Conservation (phyloP, 1,140 invertebrate genomes). For the Drosophila albomicans region DNA sequence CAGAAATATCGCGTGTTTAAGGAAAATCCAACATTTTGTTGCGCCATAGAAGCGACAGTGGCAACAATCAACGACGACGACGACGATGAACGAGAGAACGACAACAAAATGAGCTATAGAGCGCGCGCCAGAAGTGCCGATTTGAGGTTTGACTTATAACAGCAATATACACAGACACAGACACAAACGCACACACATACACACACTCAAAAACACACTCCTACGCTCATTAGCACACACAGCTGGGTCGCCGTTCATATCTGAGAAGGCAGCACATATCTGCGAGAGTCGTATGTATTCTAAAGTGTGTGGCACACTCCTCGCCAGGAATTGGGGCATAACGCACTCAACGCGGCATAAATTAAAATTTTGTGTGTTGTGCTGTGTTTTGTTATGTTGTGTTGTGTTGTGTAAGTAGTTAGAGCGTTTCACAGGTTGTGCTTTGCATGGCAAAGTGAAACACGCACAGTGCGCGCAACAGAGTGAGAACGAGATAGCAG, state of each 20-base stretch:
- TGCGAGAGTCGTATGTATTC: constrained; percentile 16
- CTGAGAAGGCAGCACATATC: constrained; percentile 33
- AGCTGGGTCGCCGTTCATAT: not conserved
- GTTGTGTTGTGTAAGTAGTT: constrained; percentile 28
- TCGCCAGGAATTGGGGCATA: constrained; percentile 70
- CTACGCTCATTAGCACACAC: not conserved
- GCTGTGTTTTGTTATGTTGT: constrained; percentile 27
- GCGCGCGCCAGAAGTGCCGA: constrained; percentile 74
- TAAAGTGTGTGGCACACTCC: constrained; percentile 61
- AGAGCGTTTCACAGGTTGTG: constrained; percentile 62
- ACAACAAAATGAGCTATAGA: constrained; percentile 75
- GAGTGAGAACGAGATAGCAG: constrained; percentile 23
- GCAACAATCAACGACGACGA: constrained; percentile 48
- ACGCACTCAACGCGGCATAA: constrained; percentile 81
- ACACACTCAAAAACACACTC: not conserved
- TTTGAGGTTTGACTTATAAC: constrained; percentile 70
- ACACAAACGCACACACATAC: constrained; percentile 22
- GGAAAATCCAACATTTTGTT: constrained; percentile 79
- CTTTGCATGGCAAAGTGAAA: constrained; percentile 69
- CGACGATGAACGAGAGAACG: constrained; percentile 26
- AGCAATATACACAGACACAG: constrained; percentile 39
- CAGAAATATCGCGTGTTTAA: constrained; percentile 71
- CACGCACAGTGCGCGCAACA: constrained; percentile 62
- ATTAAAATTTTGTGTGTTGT: constrained; percentile 72
- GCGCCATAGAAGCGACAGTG: constrained; percentile 46